A percentile compares a stretch with the other conserved stretches of the same genome.
Conservation (phyloP, 2,113 vertebrate species). For the Chloroceryle aenea region DNA sequence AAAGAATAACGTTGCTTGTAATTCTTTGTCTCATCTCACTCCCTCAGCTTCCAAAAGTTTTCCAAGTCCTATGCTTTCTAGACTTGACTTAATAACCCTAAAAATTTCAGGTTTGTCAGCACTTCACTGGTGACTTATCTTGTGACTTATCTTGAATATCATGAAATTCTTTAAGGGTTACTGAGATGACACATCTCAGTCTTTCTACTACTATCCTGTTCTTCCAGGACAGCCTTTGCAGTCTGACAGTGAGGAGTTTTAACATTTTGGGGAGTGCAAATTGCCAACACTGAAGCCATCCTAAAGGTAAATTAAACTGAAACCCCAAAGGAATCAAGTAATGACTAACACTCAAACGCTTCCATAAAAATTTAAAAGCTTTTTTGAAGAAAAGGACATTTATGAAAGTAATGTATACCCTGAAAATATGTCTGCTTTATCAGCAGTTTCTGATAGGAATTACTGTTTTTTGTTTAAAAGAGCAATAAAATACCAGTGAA, state of each 20-base stretch:
- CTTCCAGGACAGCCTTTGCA: not conserved
- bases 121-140: conserved; percentile 1
- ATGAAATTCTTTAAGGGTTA: not conserved
- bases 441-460: not conserved
- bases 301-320: not conserved
- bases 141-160: conserved; percentile 21
- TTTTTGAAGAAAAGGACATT: not conserved
- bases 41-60: not conserved
- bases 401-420: not conserved
- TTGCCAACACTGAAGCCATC: not conserved
- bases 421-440: not conserved
- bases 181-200: not conserved
- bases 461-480: not conserved
- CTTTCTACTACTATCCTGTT: not conserved
- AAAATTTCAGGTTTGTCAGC: conserved; percentile 17
- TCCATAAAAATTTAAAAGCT: not conserved
- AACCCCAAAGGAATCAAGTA: not conserved
- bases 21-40: not conserved
- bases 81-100: conserved; percentile 14
- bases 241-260: not conserved
- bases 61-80: conserved; percentile 14
- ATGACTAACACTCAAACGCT: not conserved
- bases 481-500: not conserved
- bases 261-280: not conserved
- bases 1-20: not conserved